These are phyloP conservation scores for Strongylocentrotus purpuratus DNA, from an alignment of 35 echinoderm and acorn worm genomes.

Conservation along the genomic window DNA sequence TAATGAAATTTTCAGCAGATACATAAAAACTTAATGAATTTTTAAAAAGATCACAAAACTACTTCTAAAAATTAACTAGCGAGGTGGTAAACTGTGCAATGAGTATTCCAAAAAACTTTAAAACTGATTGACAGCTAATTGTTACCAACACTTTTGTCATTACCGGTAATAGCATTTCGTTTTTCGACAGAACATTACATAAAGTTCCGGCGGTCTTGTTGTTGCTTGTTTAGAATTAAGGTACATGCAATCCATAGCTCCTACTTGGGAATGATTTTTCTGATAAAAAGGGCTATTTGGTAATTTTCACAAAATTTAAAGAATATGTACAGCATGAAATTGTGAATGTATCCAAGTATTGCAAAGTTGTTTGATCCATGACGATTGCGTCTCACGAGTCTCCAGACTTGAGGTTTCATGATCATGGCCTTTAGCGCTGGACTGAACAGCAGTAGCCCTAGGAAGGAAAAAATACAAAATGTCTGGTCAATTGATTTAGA, in stretches of 20 bases:
- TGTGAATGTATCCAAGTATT: constrained; percentile 40
- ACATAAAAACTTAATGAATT: neutral
- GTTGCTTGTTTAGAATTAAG: neutral
- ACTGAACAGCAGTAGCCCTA: constrained; percentile 10
- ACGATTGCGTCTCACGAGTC: neutral
- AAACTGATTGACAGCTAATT: neutral
- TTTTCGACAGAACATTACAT: neutral
- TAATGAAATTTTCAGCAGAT: neutral
- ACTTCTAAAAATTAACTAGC: no score
- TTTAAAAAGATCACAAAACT: neutral
- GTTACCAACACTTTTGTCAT: neutral
- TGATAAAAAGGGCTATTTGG: neutral
- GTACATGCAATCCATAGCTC: neutral
- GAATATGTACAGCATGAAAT: constrained; percentile 7
- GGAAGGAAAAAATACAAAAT: neutral
- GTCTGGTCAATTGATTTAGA: no score
- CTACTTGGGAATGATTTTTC: neutral
- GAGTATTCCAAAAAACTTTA: no score
- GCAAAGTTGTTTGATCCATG: constrained; percentile 8
- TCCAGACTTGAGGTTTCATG: neutral
- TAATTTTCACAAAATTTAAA: constrained; percentile 21
- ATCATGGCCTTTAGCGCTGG: constrained; percentile 13
- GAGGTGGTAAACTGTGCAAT: no score
- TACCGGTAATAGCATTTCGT: neutral
- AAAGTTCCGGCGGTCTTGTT: neutral